These are phyloP conservation scores for Hydropsyche tenuis DNA, from an alignment of 1,140 invertebrate species.

Conservation along the genomic window DNA sequence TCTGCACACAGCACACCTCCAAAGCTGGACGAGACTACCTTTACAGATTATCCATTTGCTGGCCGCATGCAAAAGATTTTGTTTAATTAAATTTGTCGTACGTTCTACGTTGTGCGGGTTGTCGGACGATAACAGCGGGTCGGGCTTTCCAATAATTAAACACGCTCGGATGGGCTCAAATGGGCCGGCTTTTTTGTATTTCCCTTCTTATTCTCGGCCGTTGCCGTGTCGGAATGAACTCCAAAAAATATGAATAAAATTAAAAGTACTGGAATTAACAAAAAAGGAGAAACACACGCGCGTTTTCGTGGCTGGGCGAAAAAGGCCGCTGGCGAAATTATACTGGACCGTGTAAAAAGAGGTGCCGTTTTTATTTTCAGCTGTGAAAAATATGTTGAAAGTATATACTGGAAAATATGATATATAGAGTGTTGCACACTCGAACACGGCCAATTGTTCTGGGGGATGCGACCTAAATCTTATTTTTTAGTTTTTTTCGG, in stretches of 20 bases:
- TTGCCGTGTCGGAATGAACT: too few relatives aligned
- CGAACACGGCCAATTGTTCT: slow-evolving; percentile 1
- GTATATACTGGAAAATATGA: slow-evolving; percentile 5
- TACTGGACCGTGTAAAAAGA: too few relatives aligned
- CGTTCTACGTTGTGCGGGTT: not conserved
- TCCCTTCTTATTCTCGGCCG: not conserved
- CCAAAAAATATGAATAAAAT: too few relatives aligned
- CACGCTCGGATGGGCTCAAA: slow-evolving; percentile 41
- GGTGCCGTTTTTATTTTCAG: slow-evolving; percentile 11
- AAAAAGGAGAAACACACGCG: too few relatives aligned
- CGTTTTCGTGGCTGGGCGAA: too few relatives aligned
- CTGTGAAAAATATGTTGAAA: not conserved
- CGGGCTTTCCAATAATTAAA: slow-evolving; percentile 32
- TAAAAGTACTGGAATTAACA: too few relatives aligned
- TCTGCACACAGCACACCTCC: too few relatives aligned
- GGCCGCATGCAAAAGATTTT: slow-evolving; percentile 16
- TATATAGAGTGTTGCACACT: not conserved
- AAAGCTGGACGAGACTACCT: too few relatives aligned
- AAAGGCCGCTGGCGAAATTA: too few relatives aligned
- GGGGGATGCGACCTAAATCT: not conserved
- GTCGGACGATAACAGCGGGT: slow-evolving; percentile 22
- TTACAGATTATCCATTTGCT: slow-evolving; percentile 13
- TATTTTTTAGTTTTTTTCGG: not conserved
- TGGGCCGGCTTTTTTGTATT: slow-evolving; percentile 29
- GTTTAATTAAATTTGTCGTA: slow-evolving; percentile 25